Base-by-base conservation (phyloP, 1,140 invertebrate species). In the Bombus breviceps region DNA sequence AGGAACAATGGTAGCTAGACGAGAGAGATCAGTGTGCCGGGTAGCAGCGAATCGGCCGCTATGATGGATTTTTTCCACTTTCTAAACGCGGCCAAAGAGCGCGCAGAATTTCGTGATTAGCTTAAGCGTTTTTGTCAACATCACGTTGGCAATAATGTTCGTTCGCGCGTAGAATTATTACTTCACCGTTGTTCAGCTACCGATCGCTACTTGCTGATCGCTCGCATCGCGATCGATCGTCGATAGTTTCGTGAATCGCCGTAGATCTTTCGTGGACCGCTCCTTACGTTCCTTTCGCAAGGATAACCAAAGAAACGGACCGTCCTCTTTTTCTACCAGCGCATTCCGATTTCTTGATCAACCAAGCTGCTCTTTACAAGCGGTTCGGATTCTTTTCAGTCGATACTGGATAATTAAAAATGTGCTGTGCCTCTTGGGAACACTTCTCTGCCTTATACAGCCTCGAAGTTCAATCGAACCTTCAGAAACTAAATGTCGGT, bases 151-250 rank as follows among this genome's bases (percentile, higher is more conserved):
- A 93, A 94, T 94, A 94, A 93, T 94, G 93, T 91, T 93, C 93
- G 93, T 92, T 94, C 86, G 93, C 92, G 94, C 93, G 94, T 94
- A 93, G 82, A 93, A 92, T 93, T 85, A 92, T 95, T 95, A 92
- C 93, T 90, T 91, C 93, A 94, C 92, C 92, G 86, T 74, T 2
- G 12, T 34, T 41, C 41, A 71, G 32, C 43, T 22, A 66, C 59
- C 85, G 78, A 77, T 76, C 80, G 37, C 43, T 59, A 8, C 47
- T 53, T 0, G 32, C 39, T 9, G 62, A 66, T 47, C 76, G 0
- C 5, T 18, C 18, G 41, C 18, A 18, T 37, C 66, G 18, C 32
- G 32, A 68, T 22, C 68, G 68, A 39, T 39, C 37, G 37, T 22
- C 47, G 5, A 39, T 25, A 22, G 68, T 39, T 71, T 71, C 68